These are phyloP conservation scores for Megalops cyprinoides DNA, from an alignment of 2,797 vertebrate genomes.

Conservation along the genomic window DNA sequence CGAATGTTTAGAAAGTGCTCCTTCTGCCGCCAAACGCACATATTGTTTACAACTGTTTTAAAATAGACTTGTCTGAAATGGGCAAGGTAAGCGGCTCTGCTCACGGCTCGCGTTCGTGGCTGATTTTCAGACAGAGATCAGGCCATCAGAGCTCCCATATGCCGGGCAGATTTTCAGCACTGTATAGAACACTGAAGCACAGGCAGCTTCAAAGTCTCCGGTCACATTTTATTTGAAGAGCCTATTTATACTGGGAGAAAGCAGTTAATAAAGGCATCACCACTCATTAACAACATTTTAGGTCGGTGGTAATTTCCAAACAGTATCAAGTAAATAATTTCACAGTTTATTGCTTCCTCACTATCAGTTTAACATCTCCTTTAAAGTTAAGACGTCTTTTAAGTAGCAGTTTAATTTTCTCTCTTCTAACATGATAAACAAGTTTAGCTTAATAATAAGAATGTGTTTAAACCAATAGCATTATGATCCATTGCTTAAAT, in stretches of 20 bases:
- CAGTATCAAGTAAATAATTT: not conserved
- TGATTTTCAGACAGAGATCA: not conserved
- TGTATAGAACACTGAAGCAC: not conserved
- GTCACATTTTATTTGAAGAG: not conserved
- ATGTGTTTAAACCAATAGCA: no score
- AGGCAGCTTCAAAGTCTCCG: conserved; percentile 7
- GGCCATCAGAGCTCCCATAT: conserved; percentile 3
- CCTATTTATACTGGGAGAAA: not conserved
- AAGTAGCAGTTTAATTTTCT: not conserved
- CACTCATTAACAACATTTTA: not conserved
- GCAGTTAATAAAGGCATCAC: not conserved
- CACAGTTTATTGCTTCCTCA: not conserved
- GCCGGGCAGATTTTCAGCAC: not conserved
- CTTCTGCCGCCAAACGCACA: conserved; percentile 12
- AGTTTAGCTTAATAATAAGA: not conserved
- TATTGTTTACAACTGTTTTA: conserved; percentile 26
- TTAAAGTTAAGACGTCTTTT: not conserved
- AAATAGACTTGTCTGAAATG: conserved; percentile 11
- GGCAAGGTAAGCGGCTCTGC: conserved; percentile 22
- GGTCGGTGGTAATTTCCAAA: not conserved
- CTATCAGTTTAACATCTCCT: not conserved
- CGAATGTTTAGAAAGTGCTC: conserved; percentile 7
- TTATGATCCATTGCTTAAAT: no score
- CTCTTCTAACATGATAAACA: not conserved
- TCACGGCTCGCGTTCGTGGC: conserved; percentile 16